Percentiles rank a stretch among this genome's conserved stretches.
phyloP scores from a whole-genome alignment of 2,797 vertebrate species.

The Pteronotus mesoamericanus region DNA sequence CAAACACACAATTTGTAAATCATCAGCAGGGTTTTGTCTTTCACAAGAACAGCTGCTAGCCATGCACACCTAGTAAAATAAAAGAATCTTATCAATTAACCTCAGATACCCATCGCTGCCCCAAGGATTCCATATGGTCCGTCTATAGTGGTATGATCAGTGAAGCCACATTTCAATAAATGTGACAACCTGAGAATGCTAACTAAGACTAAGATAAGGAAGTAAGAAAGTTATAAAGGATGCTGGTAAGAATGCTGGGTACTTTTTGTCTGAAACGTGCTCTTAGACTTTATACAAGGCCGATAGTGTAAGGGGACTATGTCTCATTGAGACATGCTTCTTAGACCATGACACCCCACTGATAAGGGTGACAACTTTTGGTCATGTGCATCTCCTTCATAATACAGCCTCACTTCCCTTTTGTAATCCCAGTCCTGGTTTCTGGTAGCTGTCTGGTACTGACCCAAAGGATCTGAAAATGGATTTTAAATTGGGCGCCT shows the following conservation, averaged over 20 bases:
- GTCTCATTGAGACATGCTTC: not conserved
- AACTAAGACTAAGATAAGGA: not conserved
- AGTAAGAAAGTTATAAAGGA: not conserved
- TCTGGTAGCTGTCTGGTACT: not conserved
- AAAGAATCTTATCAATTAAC: not conserved
- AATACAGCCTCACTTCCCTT: not conserved
- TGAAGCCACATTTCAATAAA: not conserved
- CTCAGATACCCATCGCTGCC: fast-evolving
- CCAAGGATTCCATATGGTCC: not conserved
- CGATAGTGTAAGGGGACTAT: not conserved
- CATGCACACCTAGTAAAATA: fast-evolving
- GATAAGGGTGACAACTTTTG: not conserved
- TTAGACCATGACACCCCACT: fast-evolving
- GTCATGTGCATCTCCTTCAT: not conserved
- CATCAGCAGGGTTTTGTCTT: not conserved
- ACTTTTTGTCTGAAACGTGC: not conserved
- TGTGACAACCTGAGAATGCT: not conserved
- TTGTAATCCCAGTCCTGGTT: not conserved
- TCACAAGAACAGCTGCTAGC: not conserved
- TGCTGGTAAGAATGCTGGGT: not conserved
- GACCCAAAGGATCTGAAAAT: not conserved
- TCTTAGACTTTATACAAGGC: not conserved
- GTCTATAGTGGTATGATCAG: not conserved
- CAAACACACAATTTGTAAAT: not conserved
- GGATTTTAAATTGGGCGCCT: not conserved